phyloP scores from a whole-genome alignment of 2,113 vertebrate genomes.

The Sebastes fasciatus region DNA sequence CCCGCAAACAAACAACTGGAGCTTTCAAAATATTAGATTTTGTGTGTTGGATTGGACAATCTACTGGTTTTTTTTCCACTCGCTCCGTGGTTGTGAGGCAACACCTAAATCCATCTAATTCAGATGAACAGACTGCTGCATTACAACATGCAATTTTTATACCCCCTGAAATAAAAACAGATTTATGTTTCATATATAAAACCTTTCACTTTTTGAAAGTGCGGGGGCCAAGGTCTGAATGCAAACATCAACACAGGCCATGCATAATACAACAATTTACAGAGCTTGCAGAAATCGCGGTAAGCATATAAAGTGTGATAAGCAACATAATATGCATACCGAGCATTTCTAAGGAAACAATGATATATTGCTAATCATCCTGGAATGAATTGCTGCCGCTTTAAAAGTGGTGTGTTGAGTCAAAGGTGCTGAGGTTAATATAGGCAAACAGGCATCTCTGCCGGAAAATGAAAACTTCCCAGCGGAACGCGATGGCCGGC shows the following conservation, averaged over 20 bases:
- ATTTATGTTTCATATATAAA: conserved; percentile 38
- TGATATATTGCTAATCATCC: conserved; percentile 62
- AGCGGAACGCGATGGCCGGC: conserved; percentile 55
- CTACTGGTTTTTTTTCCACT: conserved; percentile 37
- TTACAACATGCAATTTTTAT: conserved; percentile 7
- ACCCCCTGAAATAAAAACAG: conserved; percentile 34
- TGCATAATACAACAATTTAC: conserved; percentile 47
- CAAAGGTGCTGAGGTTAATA: conserved; percentile 67
- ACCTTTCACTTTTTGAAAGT: conserved; percentile 20
- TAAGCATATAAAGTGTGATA: conserved; percentile 58
- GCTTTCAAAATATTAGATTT: conserved; percentile 65
- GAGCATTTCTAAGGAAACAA: conserved; percentile 69
- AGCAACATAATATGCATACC: conserved; percentile 61
- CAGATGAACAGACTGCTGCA: conserved; percentile 24
- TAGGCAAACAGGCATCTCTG: conserved; percentile 61
- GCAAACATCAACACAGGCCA: conserved; percentile 31
- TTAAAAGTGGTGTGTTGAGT: conserved; percentile 49
- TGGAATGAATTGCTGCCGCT: conserved; percentile 47
- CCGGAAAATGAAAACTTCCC: conserved; percentile 74
- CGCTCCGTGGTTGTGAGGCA: conserved; percentile 20
- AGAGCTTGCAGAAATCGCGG: conserved; percentile 54
- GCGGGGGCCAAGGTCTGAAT: conserved; percentile 7
- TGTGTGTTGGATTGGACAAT: conserved; percentile 50
- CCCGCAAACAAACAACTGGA: conserved; percentile 54
- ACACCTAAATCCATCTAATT: conserved; percentile 23